Conservation (phyloP, 2,888 invertebrate genomes). For the Nymphalis c-album region DNA sequence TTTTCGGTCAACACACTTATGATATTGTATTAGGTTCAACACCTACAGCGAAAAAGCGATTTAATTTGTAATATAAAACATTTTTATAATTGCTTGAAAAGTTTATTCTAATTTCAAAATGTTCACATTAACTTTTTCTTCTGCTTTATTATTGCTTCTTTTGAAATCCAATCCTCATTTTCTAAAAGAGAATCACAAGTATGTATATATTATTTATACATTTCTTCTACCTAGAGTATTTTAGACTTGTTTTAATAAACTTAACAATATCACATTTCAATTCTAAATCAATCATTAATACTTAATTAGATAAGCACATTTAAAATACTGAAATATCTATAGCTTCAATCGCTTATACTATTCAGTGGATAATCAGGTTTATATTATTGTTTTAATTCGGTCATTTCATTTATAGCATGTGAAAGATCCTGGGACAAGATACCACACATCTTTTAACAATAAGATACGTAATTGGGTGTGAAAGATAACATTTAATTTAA, state of each 20-base stretch:
- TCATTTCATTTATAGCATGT: constrained; percentile 39
- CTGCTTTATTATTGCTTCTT: no score
- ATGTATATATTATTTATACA: no score
- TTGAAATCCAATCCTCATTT: no score
- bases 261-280: no score
- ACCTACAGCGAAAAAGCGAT: constrained; percentile 5
- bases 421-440: constrained; percentile 30
- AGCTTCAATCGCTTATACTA: background rate
- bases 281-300: no score
- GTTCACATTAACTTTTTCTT: no score
- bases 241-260: no score
- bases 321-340: no score
- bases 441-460: constrained; percentile 25
- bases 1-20: constrained; percentile 42
- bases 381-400: constrained; percentile 35
- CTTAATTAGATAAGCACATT: no score
- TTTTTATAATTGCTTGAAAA: background rate
- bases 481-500: constrained; percentile 36
- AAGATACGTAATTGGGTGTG: constrained; percentile 37
- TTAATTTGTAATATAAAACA: background rate
- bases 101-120: no score
- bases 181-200: no score
- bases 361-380: background rate
- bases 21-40: constrained; percentile 34
- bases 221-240: no score